Conservation (phyloP, 2,113 vertebrate genomes). For the Apaloderma vittatum region DNA sequence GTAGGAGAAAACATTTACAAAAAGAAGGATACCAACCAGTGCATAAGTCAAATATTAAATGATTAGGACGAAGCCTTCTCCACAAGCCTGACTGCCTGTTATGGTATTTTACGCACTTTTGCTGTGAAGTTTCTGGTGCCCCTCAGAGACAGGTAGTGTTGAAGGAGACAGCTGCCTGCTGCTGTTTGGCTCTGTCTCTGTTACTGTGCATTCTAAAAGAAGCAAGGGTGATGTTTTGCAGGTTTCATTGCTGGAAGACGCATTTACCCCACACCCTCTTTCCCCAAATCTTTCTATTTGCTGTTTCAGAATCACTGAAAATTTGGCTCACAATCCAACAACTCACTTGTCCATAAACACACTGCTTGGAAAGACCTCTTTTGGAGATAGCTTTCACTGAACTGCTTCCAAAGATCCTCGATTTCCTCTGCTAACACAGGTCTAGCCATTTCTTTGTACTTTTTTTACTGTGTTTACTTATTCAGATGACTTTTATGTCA, state of each 20-base stretch:
- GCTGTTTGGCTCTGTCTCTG: neutral
- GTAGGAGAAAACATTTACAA: neutral
- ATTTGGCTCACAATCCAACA: neutral
- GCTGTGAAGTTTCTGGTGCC: neutral
- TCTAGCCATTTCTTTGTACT: conserved; percentile 13
- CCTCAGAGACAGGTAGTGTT: neutral
- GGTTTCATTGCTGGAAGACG: neutral
- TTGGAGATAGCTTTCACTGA: neutral
- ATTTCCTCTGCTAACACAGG: neutral
- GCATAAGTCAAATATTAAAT: neutral
- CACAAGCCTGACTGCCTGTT: neutral
- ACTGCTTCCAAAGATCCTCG: neutral
- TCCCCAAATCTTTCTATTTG: neutral
- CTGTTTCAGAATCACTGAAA: neutral
- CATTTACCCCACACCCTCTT: neutral
- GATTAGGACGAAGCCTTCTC: neutral
- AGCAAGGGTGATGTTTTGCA: neutral
- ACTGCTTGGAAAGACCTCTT: neutral
- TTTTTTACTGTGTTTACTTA: conserved; percentile 44
- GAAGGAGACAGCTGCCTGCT: neutral
- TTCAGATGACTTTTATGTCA: conserved; percentile 38
- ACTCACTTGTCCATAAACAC: neutral
- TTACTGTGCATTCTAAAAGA: neutral
- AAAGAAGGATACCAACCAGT: neutral
- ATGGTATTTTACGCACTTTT: neutral